Base-by-base conservation (phyloP, 1,140 invertebrate genomes). In the Episyrphus balteatus region DNA sequence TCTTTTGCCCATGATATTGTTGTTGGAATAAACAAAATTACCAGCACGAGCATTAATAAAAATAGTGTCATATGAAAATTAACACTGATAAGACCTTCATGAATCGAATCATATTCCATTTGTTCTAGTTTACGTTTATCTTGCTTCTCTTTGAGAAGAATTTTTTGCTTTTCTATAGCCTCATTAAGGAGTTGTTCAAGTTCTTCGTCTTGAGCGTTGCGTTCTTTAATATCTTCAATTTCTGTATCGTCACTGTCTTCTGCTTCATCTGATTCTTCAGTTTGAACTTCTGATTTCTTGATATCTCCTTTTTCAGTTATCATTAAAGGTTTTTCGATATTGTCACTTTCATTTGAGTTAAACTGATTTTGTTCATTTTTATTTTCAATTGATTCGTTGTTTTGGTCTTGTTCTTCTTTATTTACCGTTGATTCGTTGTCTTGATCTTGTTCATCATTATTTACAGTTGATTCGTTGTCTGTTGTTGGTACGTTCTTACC, bases 11-110 rank as follows among this genome's bases (percentile, higher is more conserved):
- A 81, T 7, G 77, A 79, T 31, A 81, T 51, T 12, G 75, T 60
- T 17, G 72, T 67, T 2, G 78, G 77, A 7, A 74, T 51, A 61
- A 76, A 79, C 3, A 79, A 58, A 14, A 73, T 47, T 7, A 77
- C 68, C 3, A 77, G 68, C 40, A 70, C 49, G 31, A 71, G 52
- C 60, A 78, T 75, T 55, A 81, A 52, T n/a, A 77, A 69, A 49
- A 81, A 75, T 52, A 81, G 52, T 44, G 73, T 75, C 51, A 78
- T 70, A 54, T 81, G 79, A 53, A 80, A 81, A 50, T 77, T 72
- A 47, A 78, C 68, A 46, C 68, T 67, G 50, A 64, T 71, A 14
- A 71, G 53, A 42, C 62, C 61, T 18, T 68, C 67, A 46, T 70
- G 59, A 3, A 61, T 45, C 13, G 40, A 15, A 36, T 51, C 46